phyloP scores from a whole-genome alignment of 2,797 vertebrate genomes.

The Hemibagrus guttatus region DNA sequence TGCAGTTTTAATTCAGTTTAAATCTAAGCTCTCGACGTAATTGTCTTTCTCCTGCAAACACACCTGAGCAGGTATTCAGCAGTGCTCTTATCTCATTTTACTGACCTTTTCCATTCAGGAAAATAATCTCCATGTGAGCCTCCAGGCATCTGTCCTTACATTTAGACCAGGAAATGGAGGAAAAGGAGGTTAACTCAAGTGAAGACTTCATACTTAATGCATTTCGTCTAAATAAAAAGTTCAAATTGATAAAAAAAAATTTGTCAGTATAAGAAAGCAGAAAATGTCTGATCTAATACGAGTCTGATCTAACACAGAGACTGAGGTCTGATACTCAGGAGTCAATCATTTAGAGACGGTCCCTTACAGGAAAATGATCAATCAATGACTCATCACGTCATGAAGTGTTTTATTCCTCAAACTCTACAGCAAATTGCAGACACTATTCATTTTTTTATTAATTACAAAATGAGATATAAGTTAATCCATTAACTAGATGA shows the following conservation, averaged over 20 bases:
- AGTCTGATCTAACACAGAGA: neutral
- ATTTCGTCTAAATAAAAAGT: too few species aligned
- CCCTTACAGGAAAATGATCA: neutral
- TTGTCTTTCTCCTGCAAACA: too few species aligned
- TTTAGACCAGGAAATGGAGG: neutral
- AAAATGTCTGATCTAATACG: neutral
- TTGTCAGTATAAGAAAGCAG: neutral
- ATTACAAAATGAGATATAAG: too few species aligned
- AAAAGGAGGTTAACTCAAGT: neutral
- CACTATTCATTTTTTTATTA: neutral
- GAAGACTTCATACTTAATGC: neutral
- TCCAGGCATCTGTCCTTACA: neutral
- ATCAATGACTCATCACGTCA: too few species aligned
- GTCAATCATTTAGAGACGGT: neutral
- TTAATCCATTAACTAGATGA: too few species aligned
- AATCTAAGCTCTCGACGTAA: neutral
- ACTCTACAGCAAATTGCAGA: neutral
- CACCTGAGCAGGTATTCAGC: constrained; percentile 5
- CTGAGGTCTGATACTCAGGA: neutral
- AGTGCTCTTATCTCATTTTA: neutral
- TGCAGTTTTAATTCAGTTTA: neutral
- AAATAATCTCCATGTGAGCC: neutral
- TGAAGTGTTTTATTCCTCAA: neutral
- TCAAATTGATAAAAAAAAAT: too few species aligned
- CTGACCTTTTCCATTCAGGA: neutral